Conservation (phyloP, 2,797 vertebrate species). For the Aldrovandia affinis region DNA sequence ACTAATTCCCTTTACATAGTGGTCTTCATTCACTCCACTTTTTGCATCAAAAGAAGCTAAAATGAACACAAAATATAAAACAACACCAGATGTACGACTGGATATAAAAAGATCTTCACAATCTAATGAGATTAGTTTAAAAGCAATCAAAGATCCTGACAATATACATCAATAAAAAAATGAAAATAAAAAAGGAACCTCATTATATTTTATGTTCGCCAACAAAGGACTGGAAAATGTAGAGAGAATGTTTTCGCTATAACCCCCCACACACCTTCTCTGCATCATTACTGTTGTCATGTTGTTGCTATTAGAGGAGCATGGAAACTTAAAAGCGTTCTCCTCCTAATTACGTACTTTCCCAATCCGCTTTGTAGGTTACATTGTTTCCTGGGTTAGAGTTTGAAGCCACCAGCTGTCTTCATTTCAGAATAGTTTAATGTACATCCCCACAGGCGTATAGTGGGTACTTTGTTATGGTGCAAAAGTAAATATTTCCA, state of each 20-base stretch:
- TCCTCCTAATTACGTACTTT: not conserved
- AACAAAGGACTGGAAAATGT: constrained; percentile 32
- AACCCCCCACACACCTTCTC: not conserved
- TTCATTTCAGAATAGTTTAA: constrained; percentile 10
- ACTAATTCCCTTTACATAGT: not conserved
- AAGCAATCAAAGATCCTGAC: constrained; percentile 45
- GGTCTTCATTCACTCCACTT: not conserved
- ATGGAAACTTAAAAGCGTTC: constrained; percentile 17
- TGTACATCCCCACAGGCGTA: not conserved
- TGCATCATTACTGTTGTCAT: constrained; percentile 25
- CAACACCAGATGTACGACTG: constrained; percentile 4
- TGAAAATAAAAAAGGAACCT: constrained; percentile 28
- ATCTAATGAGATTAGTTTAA: constrained; percentile 44
- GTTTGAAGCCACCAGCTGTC: constrained; percentile 18
- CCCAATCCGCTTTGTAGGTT: not conserved
- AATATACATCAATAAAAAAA: not conserved
- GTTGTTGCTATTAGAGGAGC: constrained; percentile 42
- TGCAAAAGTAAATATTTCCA: not conserved
- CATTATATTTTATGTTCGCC: constrained; percentile 45
- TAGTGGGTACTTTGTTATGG: not conserved
- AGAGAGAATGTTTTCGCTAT: not conserved
- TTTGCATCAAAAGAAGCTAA: not conserved
- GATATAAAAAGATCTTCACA: constrained; percentile 22
- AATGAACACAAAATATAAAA: not conserved
- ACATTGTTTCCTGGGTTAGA: not conserved